Evolutionary conservation across 2,797 vertebrate species (phyloP), one percentile per base, ranked within the genome.

Genomic region (Allobates femoralis): DNA sequence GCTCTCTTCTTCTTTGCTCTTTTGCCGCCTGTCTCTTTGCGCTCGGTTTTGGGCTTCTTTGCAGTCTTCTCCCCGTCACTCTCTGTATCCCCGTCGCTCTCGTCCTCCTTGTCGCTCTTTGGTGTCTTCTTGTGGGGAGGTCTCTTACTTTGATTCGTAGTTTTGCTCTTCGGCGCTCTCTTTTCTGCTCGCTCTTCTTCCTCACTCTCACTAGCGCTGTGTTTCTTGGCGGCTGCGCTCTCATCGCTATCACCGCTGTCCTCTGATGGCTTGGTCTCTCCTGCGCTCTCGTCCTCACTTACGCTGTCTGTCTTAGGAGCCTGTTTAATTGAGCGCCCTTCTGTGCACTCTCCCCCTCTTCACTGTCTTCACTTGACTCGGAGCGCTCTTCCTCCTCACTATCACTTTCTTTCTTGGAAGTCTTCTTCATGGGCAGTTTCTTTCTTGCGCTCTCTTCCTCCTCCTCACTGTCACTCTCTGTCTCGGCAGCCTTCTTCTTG

Each of bases 281-380:
- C 71, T n/a, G 26, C 56, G 21, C 58, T 46, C 58, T 46, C 77
- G 23, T 14, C 37, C 19, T 66, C 78, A 6, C 41, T n/a, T n/a
- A n/a, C n/a, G n/a, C n/a, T 75, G 28, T 76, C 62, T 64, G 81
- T 81, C 6, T 26, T 87, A 23, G 26, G 30, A 15, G 51, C 11
- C 41, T 46, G 7, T 46, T 7, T 46, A 6, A 46, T 46, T 10
- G 41, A 46, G 41, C 41, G 7, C 41, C 11, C 8, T 46, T 46
- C 7, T 11, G 41, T 53, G 51, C 51, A 4, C 12, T 53, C 51
- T 46, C 55, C 4, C 11, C 41, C 41, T 46, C 23, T 26, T 80
- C 32, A 23, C 50, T 81, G 12, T 69, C 60, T 66, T 7, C 11
- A 0, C 16, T 53, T 15, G 19, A 32, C 10, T n/a, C 87, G 21